Evolutionary conservation across 2,113 vertebrate species (phyloP), one percentile per base, ranked within the genome.

Genomic region (Hippotragus niger): DNA sequence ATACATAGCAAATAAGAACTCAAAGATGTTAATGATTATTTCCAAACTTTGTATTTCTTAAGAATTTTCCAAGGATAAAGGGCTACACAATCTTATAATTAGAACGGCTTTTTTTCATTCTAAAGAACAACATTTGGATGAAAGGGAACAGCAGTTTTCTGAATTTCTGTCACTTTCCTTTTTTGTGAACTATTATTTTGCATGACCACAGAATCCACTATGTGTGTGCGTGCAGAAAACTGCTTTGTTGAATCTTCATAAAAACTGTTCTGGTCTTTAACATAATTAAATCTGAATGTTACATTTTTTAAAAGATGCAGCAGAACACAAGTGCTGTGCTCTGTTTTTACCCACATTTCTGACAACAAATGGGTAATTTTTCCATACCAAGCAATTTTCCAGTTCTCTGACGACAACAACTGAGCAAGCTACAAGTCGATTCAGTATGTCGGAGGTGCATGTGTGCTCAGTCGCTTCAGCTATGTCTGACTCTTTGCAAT

Each of bases 111-210:
- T 60, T 64, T 76, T 90, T 45, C 60, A 76, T 71, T 52, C 81
- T 86, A 90, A 95, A 89, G 53, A 47, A 74, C 6, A 96, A 60
- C 43, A 89, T 62, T n/a, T 92, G 40, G 94, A 86, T 55, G 47
- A 71, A 90, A 40, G 31, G 36, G 19, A 91, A 88, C 1, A 57
- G 62, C 11, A 27, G 55, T 78, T 53, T 40, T 57, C 50, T 89
- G 71, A 80, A 86, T 92, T 91, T 92, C 78, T 89, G 64, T 55
- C 88, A 58, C 62, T 27, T 94, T 94, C 17, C 57, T 47, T 96
- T 88, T 88, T 58, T 80, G 94, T 25, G 23, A 96, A 95, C 58
- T 93, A 95, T 82, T 90, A 92, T 71, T 64, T 60, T 74, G 31
- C 31, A 96, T 81, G 52, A 71, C 64, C 50, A 96, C 57, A 93